Evolutionary conservation across 2,888 invertebrate genomes (phyloP).

Genomic region (Trilocha varians): DNA sequence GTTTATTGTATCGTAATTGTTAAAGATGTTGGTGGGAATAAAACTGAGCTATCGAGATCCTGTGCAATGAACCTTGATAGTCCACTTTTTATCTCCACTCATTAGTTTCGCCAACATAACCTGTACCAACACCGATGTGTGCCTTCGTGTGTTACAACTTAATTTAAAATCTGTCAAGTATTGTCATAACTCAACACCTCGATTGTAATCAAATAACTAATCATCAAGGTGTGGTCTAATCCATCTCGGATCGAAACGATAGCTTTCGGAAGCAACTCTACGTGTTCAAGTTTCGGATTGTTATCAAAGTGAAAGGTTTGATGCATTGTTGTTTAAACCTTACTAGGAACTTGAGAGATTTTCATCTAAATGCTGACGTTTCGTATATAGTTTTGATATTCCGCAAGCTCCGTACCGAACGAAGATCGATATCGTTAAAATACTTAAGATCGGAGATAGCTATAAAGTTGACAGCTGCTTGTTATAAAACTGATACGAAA

Average conservation of each 20-base stretch:
- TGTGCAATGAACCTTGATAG: conserved; percentile 52
- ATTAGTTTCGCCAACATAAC: conserved; percentile 38
- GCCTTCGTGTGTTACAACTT: conserved; percentile 6
- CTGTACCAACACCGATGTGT: conserved; percentile 11
- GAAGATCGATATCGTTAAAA: conserved; percentile 7
- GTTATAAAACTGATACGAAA: conserved; percentile 18
- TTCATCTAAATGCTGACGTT: conserved; percentile 10
- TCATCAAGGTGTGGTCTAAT: neutral
- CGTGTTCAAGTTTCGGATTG: conserved; percentile 21
- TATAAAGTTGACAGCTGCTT: conserved; percentile 26
- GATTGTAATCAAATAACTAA: neutral
- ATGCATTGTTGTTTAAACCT: conserved; percentile 16
- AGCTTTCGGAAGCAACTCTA: conserved; percentile 32
- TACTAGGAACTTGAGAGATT: conserved; percentile 13
- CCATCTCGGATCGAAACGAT: conserved; percentile 18
- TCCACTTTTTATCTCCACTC: conserved; percentile 34
- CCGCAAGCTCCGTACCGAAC: conserved; percentile 3
- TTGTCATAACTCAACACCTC: neutral
- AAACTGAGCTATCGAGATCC: conserved; percentile 29
- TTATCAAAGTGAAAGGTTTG: conserved; percentile 31
- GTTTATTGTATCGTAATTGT: conserved; percentile 24
- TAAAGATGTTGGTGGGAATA: conserved; percentile 47
- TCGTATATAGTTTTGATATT: conserved; percentile 11
- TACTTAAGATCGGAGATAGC: conserved; percentile 10
- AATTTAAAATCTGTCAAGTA: neutral